Evolutionary conservation across 2,113 vertebrate species (phyloP), one percentile per base, ranked within the genome.

Genomic region (Mixornis gularis): DNA sequence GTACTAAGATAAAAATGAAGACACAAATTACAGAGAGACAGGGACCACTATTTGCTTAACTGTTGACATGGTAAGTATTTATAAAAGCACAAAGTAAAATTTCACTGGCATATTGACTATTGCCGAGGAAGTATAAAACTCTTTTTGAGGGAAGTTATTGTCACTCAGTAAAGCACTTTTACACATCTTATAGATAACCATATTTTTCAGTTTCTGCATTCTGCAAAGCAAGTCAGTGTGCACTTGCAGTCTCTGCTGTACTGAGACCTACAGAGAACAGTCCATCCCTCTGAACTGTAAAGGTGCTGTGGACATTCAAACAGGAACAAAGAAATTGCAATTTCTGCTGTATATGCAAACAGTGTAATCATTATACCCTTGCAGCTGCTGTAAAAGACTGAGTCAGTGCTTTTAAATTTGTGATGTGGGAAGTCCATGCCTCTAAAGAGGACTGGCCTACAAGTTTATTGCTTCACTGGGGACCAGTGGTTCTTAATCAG

Each of bases 331-430:
- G 90, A 86, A 91, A 93, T 40, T 63, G 77, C 59, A 65, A 91
- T 84, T 94, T 96, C 62, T 92, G 87, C 90, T 93, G 60, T 36
- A 52, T 36, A 85, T 70, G 89, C 79, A 93, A 95, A 72, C 52
- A 79, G 51, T 12, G 8, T 73, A 88, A 85, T 92, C 69, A 90
- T 90, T 93, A 88, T 36, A 82, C 25, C 58, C 58, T 49, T 73
- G 40, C 30, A 93, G 71, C 52, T 79, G 60, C 76, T 65, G 25
- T 69, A 77, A 94, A 95, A 85, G 38, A 85, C 92, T 93, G 90
- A 95, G 76, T 94, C 92, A 88, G 89, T 87, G 79, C 59, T 88
- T 94, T 93, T 71, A 83, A 92, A 96, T 89, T 59, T 13, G 63
- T 90, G 59, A 53, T 90, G 58, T 74, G 87, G 82, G 93, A 94